phyloP scores from a whole-genome alignment of 2,113 vertebrate species.

The Girardinichthys multiradiatus region DNA sequence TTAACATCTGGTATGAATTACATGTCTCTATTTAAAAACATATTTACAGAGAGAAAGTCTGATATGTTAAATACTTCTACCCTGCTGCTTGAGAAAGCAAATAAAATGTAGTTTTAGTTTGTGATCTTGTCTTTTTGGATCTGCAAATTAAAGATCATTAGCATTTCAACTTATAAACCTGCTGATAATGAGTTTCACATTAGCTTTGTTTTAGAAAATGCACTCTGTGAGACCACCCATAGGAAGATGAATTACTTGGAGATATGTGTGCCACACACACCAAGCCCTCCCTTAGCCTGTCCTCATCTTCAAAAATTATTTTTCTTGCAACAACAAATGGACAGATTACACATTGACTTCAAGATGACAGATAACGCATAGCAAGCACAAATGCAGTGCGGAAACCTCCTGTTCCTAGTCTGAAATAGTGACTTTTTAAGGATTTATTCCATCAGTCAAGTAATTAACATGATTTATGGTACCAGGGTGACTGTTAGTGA shows the following conservation, averaged over 20 bases:
- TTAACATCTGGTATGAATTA: not conserved
- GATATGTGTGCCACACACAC: slow-evolving; percentile 68
- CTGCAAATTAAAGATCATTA: slow-evolving; percentile 33
- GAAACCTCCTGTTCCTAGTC: slow-evolving; percentile 72
- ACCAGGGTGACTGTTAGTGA: slow-evolving; percentile 77
- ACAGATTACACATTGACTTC: slow-evolving; percentile 80
- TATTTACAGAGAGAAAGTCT: not conserved
- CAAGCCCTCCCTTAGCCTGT: slow-evolving; percentile 60
- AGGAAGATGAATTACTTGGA: slow-evolving; percentile 75
- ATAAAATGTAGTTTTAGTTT: not conserved
- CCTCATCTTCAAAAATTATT: slow-evolving; percentile 63
- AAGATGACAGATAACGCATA: slow-evolving; percentile 77
- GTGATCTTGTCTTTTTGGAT: slow-evolving; percentile 1
- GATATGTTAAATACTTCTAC: not conserved
- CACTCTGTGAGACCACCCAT: slow-evolving; percentile 71
- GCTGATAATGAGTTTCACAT: slow-evolving; percentile 60
- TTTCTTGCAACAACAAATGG: slow-evolving; percentile 77
- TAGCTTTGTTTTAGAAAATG: slow-evolving; percentile 49
- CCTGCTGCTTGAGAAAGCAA: not conserved
- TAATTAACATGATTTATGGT: slow-evolving; percentile 86
- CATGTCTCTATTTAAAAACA: not conserved
- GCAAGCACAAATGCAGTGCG: slow-evolving; percentile 75
- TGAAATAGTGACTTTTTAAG: slow-evolving; percentile 73
- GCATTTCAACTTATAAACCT: slow-evolving; percentile 55
- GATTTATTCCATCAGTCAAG: slow-evolving; percentile 85